These are phyloP conservation scores for Pristionchus pacificus DNA, from an alignment of 1,140 invertebrate species.

Conservation along the genomic window DNA sequence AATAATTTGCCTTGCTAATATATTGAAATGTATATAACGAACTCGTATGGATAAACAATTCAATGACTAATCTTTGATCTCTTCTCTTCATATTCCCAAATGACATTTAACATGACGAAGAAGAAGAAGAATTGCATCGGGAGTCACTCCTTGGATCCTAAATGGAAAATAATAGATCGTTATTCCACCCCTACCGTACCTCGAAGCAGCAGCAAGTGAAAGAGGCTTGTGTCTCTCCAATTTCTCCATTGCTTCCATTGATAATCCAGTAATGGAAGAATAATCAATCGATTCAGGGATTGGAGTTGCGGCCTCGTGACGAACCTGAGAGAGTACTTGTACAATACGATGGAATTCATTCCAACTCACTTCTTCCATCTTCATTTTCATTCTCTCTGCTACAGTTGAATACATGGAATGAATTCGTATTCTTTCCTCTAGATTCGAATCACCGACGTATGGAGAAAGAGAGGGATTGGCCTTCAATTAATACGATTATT, in stretches of 20 bases:
- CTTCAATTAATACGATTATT: constrained; percentile 16
- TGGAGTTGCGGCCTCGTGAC: constrained; percentile 33
- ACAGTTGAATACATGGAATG: neutral
- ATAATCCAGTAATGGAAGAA: constrained; percentile 27
- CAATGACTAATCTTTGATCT: too few species aligned
- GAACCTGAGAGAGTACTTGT: constrained; percentile 28
- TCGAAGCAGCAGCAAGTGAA: constrained; percentile 46
- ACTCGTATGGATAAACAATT: too few species aligned
- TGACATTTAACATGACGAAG: constrained; percentile 35
- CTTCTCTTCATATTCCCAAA: too few species aligned
- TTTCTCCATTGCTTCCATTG: constrained; percentile 42
- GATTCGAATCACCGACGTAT: neutral
- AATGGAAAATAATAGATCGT: constrained; percentile 10
- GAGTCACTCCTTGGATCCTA: constrained; percentile 43
- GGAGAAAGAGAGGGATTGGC: neutral
- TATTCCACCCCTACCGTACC: constrained; percentile 9
- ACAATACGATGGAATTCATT: constrained; percentile 16
- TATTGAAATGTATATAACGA: too few species aligned
- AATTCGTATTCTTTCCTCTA: neutral
- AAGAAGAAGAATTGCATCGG: constrained; percentile 40
- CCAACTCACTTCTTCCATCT: neutral
- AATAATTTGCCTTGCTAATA: too few species aligned
- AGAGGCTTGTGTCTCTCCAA: constrained; percentile 32
- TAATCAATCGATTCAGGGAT: constrained; percentile 43
- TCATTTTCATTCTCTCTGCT: neutral